Base-by-base conservation (phyloP, 2,888 invertebrate species). In the Microchrysa polita region DNA sequence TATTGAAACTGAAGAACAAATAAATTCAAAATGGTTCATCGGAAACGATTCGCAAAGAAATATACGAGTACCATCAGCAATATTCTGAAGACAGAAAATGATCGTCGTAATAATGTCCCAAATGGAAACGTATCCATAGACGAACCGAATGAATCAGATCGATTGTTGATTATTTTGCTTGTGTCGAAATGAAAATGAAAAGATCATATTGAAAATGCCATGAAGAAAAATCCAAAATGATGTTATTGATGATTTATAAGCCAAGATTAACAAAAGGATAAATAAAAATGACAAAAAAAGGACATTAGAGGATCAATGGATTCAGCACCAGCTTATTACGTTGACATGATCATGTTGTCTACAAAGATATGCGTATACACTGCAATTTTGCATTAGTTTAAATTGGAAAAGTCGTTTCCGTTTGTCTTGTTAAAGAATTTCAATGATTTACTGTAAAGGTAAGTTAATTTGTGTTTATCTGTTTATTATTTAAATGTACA, bases 321-420 rank as follows among this genome's bases (percentile, higher is more conserved):
- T 12, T 65, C 65, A n/a, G 9, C 65, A 10, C 65, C 44, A 2
- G 48, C 65, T 9, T 48, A 65, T 65, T 65, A 48, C 65, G 22
- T 20, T n/a, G n/a, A n/a, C n/a, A n/a, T n/a, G n/a, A n/a, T n/a
- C 44, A 65, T 65, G 65, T 65, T 65, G 65, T 65, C 65, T 65
- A 10, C 44, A 44, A 22, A 2, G 27, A 34, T 34, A 34, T 7
- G 65, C 61, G 22, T 9, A 9, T n/a, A 65, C 5, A 65, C 48
- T 65, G 44, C 22, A 65, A 34, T 48, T 65, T 44, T 44, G 65
- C 65, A 65, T 22, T 12, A 34, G 55, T 42, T 48, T 10, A 65
- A 48, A 48, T 65, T 16, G 65, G 65, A 74, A 53, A 16, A 61
- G 71, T 63, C 60, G 10, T 71, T 60, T 55, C 65, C 44, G 22